phyloP scores from a whole-genome alignment of 2,888 invertebrate genomes.

The Herminia tarsipennalis region DNA sequence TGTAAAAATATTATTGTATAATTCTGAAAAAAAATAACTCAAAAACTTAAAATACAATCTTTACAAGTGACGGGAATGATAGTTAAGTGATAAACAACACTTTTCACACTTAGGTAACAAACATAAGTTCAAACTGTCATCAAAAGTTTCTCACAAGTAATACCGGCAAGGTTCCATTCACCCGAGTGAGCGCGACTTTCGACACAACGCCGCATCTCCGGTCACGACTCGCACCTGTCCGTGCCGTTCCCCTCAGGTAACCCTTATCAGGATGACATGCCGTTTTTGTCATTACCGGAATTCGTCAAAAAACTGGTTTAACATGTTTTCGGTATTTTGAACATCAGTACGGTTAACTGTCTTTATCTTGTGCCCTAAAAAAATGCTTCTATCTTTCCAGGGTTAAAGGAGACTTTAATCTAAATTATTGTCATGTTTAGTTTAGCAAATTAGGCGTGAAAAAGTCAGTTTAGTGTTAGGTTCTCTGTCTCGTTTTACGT shows the following conservation, averaged over 20 bases:
- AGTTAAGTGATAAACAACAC: too few species aligned
- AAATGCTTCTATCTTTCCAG: too few species aligned
- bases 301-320: conserved; percentile 1
- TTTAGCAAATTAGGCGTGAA: too few species aligned
- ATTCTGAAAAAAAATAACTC: not conserved
- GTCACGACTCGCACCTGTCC: conserved; percentile 36
- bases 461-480: too few species aligned
- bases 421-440: too few species aligned
- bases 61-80: too few species aligned
- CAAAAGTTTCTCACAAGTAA: not conserved
- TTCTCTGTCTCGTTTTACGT: too few species aligned
- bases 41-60: not conserved
- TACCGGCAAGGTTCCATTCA: not conserved
- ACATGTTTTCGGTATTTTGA: conserved; percentile 8
- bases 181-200: conserved; percentile 7
- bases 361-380: too few species aligned
- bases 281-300: conserved; percentile 12
- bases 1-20: too few species aligned
- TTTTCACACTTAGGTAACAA: not conserved
- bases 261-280: conserved; percentile 18
- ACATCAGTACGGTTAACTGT: too few species aligned
- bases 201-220: conserved; percentile 3
- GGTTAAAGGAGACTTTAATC: too few species aligned
- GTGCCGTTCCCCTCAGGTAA: conserved; percentile 34
- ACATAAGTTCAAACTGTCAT: not conserved